Conservation (phyloP, 2,113 vertebrate species). For the Dicentrarchus labrax region DNA sequence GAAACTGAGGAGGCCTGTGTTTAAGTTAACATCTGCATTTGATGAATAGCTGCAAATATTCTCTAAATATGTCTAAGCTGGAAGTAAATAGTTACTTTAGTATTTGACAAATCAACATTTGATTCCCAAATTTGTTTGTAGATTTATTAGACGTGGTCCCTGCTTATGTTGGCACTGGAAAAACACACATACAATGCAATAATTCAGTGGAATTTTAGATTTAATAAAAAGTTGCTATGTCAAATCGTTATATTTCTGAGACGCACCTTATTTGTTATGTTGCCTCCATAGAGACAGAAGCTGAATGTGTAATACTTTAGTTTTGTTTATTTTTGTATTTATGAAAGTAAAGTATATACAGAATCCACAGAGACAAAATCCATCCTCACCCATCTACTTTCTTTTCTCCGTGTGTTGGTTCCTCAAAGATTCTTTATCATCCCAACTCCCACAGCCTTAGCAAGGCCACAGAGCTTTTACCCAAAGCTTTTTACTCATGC, state of each 20-base stretch:
- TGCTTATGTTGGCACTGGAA: conserved; percentile 3
- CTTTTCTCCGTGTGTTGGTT: conserved; percentile 43
- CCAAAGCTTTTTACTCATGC: conserved; percentile 60
- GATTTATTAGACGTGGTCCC: conserved; percentile 52
- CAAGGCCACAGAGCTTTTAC: conserved; percentile 67
- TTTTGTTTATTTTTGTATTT: conserved; percentile 43
- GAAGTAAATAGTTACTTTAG: conserved; percentile 64
- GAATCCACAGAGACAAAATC: conserved; percentile 54
- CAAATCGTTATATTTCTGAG: conserved; percentile 28
- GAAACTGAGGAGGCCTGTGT: conserved; percentile 68
- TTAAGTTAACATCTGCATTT: conserved; percentile 72
- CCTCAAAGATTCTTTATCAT: conserved; percentile 56
- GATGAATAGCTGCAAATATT: conserved; percentile 69
- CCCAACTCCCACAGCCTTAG: conserved; percentile 57
- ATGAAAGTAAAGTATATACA: conserved; percentile 26
- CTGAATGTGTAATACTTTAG: conserved; percentile 55
- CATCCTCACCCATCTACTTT: conserved; percentile 33
- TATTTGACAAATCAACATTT: conserved; percentile 63
- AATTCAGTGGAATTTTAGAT: conserved; percentile 18
- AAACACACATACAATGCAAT: neutral
- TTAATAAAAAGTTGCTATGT: neutral
- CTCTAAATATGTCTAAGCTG: conserved; percentile 56
- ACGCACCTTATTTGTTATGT: conserved; percentile 13
- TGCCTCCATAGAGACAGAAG: conserved; percentile 17
- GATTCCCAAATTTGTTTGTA: conserved; percentile 54